Base-by-base conservation (phyloP, 2,888 invertebrate species). In the Odontothrips loti region DNA sequence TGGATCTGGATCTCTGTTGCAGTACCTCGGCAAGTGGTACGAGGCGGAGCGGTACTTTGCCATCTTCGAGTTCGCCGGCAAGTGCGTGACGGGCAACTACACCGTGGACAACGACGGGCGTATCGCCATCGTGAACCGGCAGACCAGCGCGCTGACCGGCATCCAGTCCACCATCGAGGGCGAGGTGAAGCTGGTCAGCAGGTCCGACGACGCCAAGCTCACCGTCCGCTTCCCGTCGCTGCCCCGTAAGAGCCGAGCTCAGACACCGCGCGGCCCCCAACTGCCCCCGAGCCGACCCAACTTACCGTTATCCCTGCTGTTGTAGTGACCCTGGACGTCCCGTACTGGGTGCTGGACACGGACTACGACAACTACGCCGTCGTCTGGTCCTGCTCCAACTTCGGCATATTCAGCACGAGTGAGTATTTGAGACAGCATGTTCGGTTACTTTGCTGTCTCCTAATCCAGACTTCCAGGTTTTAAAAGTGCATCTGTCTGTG, bases 1-100 rank as follows among this genome's bases (percentile, higher is more conserved):
- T 6, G 34, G 34, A 43, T 43, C 34, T 6, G 34, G 34, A 82
- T 84, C 80, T 82, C 80, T 11, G 81, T 88, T 89, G 80, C 88
- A 93, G 93, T 94, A 93, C 85, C 86, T 92, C 85, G 95, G 95
- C 75, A 90, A 90, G 85, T 95, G 95, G 95, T 95, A 92, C 85
- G 95, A 95, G 86, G 90, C 90, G 27, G 91, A 93, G 84, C 91
- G 92, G 85, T 95, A 94, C 87, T 94, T 94, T 85, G 91, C 93
- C 79, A 85, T 93, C n/a, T 93, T 93, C 86, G 92, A 95, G 86
- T 87, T 93, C 12, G 93, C 92, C 8, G 93, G 93, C 48, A 92
- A 92, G 85, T 95, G 95, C 86, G 91, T 93, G 80, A 92, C 91
- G 3, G 93, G 94, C 0, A 90, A 90, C 82, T 94, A 94, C 86